Percentiles rank a stretch among this genome's conserved stretches.
Evolutionary conservation across 2,113 vertebrate species (phyloP).

Genomic region (Cynocephalus volans): DNA sequence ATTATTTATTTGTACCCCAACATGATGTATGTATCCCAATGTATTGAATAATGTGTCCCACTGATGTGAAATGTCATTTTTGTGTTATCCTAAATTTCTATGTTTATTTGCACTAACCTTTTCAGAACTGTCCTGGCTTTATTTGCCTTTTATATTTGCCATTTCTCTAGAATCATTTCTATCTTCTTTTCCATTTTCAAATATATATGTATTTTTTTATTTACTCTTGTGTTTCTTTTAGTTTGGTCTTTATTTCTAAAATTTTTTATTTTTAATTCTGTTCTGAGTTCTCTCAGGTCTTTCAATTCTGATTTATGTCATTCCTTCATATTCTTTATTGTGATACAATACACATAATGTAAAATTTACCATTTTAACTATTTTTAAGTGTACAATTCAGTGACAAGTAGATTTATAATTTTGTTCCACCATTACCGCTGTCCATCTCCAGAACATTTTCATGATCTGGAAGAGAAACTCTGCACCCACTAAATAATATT

Average conservation of each 20-base stretch:
- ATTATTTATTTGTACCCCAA: background rate
- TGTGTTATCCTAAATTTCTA: background rate
- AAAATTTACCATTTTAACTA: background rate
- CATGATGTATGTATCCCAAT: background rate
- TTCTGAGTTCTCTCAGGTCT: background rate
- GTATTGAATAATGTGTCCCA: background rate
- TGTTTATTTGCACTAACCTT: background rate
- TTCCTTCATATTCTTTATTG: background rate
- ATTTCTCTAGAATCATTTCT: slow-evolving; percentile 12
- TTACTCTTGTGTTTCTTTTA: background rate
- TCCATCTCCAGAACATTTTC: background rate
- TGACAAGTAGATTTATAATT: background rate
- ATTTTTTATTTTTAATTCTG: background rate
- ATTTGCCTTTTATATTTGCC: background rate
- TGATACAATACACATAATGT: background rate
- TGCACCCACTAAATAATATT: background rate
- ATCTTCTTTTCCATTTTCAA: background rate
- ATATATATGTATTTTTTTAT: no score
- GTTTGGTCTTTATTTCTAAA: background rate
- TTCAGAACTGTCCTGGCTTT: background rate
- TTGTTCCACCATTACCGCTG: background rate
- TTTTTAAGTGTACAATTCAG: background rate
- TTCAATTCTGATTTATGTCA: background rate
- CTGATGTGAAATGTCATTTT: background rate
- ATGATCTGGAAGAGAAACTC: background rate